Evolutionary conservation across 1,140 invertebrate genomes (phyloP), one percentile per base, ranked within the genome.

Genomic region (Macrostomum lignano): DNA sequence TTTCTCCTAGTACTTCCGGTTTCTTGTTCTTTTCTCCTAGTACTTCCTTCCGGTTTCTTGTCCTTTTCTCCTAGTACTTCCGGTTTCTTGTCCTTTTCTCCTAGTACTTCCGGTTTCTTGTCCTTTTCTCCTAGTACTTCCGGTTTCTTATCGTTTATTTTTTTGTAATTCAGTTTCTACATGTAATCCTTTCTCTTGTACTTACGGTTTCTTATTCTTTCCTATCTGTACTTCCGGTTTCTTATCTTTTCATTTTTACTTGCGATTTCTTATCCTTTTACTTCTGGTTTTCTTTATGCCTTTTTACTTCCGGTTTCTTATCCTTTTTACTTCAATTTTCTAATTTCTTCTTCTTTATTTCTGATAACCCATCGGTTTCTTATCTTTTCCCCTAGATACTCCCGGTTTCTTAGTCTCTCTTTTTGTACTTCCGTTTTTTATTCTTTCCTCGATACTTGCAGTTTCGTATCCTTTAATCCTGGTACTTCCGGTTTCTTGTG

Each of bases 21-120:
- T n/a, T n/a, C 15, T 28, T 28, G 19, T 28, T 28, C 15, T 28
- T 28, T 28, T 28, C 15, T 28, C 19, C 15, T 28, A 15, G 19
- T 28, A 15, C 15, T 28, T 28, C 15, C 19, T 28, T 15, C 19
- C 19, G 19, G 15, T 28, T 15, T 28, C 19, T 15, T 28, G 15
- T 15, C 19, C 19, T 15, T 28, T 28, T 15, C 19, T 28, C 15
- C 19, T 28, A 28, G 15, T 28, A 28, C 19, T 28, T 15, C 19
- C 9, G 9, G 9, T 9, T 24, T 24, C 9, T 24, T 24, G n/a
- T 24, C n/a, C 9, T 24, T 24, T 9, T 24, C n/a, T 24, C n/a
- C 9, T 24, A 24, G 9, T 24, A 24, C n/a, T 24, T 9, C 9
- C n/a, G 9, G n/a, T 24, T 24, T 9, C n/a, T 9, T 24, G 9